Percentiles rank a stretch among this genome's conserved stretches.
Conservation (phyloP, 2,888 invertebrate species). For the Xestia c-nigrum region DNA sequence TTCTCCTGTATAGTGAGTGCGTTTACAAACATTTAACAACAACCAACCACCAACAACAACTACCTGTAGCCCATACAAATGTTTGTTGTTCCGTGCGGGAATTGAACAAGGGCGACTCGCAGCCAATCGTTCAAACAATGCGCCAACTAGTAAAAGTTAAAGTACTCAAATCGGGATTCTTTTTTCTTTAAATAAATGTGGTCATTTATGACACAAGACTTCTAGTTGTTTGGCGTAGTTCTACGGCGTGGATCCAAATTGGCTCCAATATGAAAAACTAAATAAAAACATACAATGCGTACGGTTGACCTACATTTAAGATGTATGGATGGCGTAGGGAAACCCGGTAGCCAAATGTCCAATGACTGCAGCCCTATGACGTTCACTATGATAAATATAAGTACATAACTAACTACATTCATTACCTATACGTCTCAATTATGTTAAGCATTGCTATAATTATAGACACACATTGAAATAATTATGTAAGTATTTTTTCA, state of each 20-base stretch:
- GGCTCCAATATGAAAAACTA: not conserved
- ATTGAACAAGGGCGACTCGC: no score
- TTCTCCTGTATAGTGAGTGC: no score
- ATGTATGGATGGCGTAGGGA: not conserved
- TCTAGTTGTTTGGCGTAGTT: not conserved
- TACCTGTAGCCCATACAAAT: no score
- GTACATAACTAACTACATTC: not conserved
- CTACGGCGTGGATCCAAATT: not conserved
- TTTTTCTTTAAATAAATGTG: not conserved
- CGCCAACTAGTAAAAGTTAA: no score
- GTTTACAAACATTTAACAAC: no score
- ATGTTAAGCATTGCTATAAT: conserved; percentile 26
- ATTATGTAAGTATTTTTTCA: conserved; percentile 25
- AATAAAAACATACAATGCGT: not conserved
- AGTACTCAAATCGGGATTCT: not conserved
- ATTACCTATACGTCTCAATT: not conserved
- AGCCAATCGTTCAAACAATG: no score
- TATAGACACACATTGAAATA: conserved; percentile 12
- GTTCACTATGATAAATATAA: not conserved
- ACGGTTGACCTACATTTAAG: not conserved
- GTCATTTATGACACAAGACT: not conserved
- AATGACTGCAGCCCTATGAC: not conserved
- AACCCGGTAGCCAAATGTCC: not conserved
- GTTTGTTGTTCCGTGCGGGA: no score
- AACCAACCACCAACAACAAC: no score